phyloP scores from a whole-genome alignment of 2,113 vertebrate genomes.

The Bufo bufo region DNA sequence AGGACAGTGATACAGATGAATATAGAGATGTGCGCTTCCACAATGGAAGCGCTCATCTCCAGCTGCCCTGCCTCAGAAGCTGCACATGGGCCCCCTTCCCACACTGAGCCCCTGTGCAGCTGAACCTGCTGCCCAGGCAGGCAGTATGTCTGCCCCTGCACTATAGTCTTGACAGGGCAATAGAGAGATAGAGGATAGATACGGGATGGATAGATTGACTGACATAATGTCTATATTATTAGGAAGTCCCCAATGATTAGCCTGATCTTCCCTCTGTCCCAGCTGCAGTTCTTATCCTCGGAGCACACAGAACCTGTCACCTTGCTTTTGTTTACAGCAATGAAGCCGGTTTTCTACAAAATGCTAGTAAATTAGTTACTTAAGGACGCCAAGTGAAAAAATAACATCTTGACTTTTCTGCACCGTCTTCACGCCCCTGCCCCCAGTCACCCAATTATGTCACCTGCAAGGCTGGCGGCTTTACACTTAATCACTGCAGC shows the following conservation, averaged over 20 bases:
- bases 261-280: background rate
- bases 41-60: too few species aligned
- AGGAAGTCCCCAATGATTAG: background rate
- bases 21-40: too few species aligned
- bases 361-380: conserved; percentile 2
- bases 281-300: background rate
- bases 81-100: too few species aligned
- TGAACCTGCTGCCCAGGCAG: too few species aligned
- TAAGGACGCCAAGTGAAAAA: background rate
- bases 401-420: background rate
- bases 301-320: background rate
- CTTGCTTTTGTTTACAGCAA: background rate
- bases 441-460: conserved; percentile 84
- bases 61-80: too few species aligned
- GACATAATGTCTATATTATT: background rate
- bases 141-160: too few species aligned
- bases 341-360: conserved; percentile 5
- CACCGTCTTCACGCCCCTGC: conserved; percentile 66
- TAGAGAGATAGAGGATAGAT: too few species aligned
- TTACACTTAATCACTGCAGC: conserved; percentile 66
- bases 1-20: too few species aligned
- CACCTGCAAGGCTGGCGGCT: conserved; percentile 68
- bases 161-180: too few species aligned
- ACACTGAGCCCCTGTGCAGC: too few species aligned
- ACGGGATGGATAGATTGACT: background rate